Conservation (phyloP, 2,113 vertebrate genomes). For the Cyprinodon variegatus region DNA sequence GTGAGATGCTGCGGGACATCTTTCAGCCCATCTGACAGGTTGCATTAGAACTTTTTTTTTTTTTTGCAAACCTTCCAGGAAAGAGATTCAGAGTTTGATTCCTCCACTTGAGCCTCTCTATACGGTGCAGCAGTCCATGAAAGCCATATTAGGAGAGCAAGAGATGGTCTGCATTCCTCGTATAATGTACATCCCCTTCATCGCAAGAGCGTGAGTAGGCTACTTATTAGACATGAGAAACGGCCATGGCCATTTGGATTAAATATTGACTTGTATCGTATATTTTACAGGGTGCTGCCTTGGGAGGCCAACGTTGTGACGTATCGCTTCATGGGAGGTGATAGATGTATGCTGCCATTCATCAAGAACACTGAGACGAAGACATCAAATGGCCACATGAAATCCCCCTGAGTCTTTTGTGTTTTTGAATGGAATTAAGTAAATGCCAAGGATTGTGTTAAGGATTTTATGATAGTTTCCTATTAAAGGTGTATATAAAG, state of each 20-base stretch:
- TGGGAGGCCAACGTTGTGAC: conserved; percentile 73
- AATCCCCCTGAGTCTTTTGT: conserved; percentile 31
- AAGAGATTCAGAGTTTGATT: conserved; percentile 62
- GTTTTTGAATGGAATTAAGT: neutral
- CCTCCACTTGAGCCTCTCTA: conserved; percentile 70
- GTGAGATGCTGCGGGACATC: conserved; percentile 24
- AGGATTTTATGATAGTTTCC: neutral
- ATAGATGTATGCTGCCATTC: conserved; percentile 80
- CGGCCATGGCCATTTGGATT: neutral
- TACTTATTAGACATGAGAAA: neutral
- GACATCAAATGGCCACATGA: conserved; percentile 35
- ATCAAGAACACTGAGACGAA: conserved; percentile 69
- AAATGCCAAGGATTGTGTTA: conserved; percentile 21
- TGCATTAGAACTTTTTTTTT: neutral
- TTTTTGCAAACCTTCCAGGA: conserved; percentile 34
- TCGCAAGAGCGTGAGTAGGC: conserved; percentile 67
- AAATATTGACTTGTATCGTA: neutral
- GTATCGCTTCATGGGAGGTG: conserved; percentile 74
- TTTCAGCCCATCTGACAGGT: neutral
- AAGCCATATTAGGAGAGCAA: conserved; percentile 71
- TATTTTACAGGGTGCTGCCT: conserved; percentile 62
- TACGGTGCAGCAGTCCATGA: conserved; percentile 74
- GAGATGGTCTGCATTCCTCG: conserved; percentile 70
- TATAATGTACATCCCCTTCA: conserved; percentile 66
- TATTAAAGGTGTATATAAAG: neutral